Conservation (phyloP, 2,888 invertebrate species). For the Eupithecia insigniata region DNA sequence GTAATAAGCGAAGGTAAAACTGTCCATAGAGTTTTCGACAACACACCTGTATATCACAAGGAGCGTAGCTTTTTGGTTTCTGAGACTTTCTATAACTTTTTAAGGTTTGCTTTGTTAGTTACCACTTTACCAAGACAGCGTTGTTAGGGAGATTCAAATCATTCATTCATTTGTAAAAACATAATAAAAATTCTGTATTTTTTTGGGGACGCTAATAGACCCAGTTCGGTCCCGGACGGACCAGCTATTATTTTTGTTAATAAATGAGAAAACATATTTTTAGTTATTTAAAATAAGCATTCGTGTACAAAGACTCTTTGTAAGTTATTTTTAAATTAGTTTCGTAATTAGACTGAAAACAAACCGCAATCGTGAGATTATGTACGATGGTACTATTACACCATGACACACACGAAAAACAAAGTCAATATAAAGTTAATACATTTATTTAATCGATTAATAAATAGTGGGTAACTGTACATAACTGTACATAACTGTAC, state of each 20-base stretch:
- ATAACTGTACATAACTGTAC: conserved; percentile 44
- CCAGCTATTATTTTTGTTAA: neutral
- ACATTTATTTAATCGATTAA: conserved; percentile 36
- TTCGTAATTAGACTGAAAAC: conserved; percentile 43
- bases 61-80: neutral
- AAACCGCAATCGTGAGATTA: conserved; percentile 14
- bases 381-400: conserved; percentile 15
- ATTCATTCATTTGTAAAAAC: neutral
- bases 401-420: conserved; percentile 31
- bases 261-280: neutral
- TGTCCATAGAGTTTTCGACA: neutral
- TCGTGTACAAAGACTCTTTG: conserved; percentile 44
- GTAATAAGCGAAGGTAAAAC: neutral
- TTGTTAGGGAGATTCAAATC: neutral
- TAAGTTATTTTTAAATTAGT: conserved; percentile 38
- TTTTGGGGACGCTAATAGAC: neutral
- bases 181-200: neutral
- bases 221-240: too few relatives aligned
- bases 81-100: neutral
- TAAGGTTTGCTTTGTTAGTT: neutral
- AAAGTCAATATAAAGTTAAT: conserved; percentile 34
- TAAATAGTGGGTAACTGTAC: conserved; percentile 41
- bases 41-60: neutral
- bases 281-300: neutral
- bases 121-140: neutral